A percentile compares a stretch with the other conserved stretches of the same genome.
Evolutionary conservation across 1,140 invertebrate species (phyloP).

Genomic region (Drosophila nikananu): DNA sequence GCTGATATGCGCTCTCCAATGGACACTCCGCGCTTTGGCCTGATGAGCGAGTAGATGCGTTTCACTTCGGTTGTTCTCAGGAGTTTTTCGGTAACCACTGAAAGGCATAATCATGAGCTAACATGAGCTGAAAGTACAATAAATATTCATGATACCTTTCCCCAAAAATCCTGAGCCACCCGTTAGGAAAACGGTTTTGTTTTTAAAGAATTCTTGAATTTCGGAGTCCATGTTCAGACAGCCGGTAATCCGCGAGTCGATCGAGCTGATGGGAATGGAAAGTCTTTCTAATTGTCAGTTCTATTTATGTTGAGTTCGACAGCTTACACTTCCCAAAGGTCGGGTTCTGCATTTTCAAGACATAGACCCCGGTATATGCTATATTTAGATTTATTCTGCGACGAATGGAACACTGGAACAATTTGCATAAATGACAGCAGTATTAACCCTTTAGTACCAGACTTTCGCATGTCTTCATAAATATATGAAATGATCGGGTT

Average conservation of each 20-base stretch:
- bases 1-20: slow-evolving; percentile 88
- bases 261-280: slow-evolving; percentile 1
- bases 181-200: slow-evolving; percentile 53
- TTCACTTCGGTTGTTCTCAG: slow-evolving; percentile 90
- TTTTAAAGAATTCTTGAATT: slow-evolving; percentile 47
- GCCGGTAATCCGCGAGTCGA: not conserved
- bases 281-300: not conserved
- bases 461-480: not conserved
- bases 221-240: slow-evolving; percentile 25
- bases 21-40: slow-evolving; percentile 91
- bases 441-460: not conserved
- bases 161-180: slow-evolving; percentile 58
- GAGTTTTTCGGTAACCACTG: slow-evolving; percentile 91
- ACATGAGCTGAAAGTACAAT: not conserved
- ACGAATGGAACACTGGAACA: not conserved
- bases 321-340: slow-evolving; percentile 4
- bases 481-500: not conserved
- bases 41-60: slow-evolving; percentile 91
- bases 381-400: not conserved
- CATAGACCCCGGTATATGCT: not conserved
- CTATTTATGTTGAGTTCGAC: slow-evolving; percentile 13
- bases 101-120: not conserved
- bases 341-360: not conserved
- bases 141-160: slow-evolving; percentile 22
- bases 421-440: not conserved